phyloP scores from a whole-genome alignment of 2,888 invertebrate genomes.

The Drosophila yooni region DNA sequence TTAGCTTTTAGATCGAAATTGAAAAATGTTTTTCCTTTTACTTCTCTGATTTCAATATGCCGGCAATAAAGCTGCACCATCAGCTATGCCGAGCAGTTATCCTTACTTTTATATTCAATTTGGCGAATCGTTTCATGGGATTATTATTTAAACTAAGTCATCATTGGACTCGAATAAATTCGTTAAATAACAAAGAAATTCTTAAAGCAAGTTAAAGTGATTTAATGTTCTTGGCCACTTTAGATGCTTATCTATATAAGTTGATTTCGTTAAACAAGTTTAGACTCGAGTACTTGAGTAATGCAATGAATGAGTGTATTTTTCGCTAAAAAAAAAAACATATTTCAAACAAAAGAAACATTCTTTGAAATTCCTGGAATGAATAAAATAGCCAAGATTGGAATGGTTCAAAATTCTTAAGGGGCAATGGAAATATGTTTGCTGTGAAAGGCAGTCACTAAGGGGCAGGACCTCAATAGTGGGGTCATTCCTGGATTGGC shows the following conservation, averaged over 20 bases:
- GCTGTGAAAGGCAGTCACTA: not conserved
- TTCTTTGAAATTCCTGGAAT: not conserved
- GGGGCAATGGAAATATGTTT: not conserved
- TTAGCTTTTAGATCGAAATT: constrained; percentile 74
- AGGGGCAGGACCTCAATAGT: not conserved
- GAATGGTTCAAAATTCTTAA: not conserved
- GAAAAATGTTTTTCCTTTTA: constrained; percentile 42
- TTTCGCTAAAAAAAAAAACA: too few relatives aligned
- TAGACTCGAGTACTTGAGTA: not conserved
- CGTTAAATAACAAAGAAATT: not conserved
- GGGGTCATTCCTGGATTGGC: not conserved
- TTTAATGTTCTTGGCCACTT: not conserved
- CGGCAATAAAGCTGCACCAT: constrained; percentile 5
- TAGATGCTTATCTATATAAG: not conserved
- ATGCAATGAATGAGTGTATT: not conserved
- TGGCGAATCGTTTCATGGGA: not conserved
- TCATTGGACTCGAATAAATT: not conserved
- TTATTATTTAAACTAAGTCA: not conserved
- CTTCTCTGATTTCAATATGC: constrained; percentile 43
- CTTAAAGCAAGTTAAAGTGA: not conserved
- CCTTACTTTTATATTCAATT: constrained; percentile 23
- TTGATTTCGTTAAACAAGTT: not conserved
- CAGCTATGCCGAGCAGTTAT: constrained; percentile 13
- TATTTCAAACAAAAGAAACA: not conserved
- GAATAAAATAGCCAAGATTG: not conserved